These are phyloP conservation scores for Heliconius ismenius DNA, from an alignment of 2,888 invertebrate species.

Conservation along the genomic window DNA sequence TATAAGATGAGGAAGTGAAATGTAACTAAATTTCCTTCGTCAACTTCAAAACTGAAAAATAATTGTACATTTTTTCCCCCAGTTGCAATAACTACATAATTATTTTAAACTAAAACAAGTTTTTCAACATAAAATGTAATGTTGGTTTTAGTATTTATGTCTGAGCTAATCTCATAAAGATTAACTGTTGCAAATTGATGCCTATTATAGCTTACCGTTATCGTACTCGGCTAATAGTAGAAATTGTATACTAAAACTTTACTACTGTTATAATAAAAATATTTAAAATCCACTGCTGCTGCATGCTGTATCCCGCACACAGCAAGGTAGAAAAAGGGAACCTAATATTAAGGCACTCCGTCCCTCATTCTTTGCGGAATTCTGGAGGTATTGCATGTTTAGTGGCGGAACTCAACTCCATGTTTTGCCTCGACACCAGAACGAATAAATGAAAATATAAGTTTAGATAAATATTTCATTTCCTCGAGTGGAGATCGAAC, in stretches of 20 bases:
- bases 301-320: too few species aligned
- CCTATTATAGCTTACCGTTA: constrained; percentile 13
- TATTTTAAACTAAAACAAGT: not conserved
- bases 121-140: constrained; percentile 8
- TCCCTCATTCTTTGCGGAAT: too few species aligned
- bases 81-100: not conserved
- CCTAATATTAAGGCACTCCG: too few species aligned
- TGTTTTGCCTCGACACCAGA: too few species aligned
- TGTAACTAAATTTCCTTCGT: not conserved
- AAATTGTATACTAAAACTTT: not conserved
- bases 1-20: not conserved
- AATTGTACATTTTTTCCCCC: not conserved
- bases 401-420: too few species aligned
- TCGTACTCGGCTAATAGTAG: constrained; percentile 13
- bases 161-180: constrained; percentile 1
- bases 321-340: too few species aligned
- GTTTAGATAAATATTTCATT: too few species aligned
- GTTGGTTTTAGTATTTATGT: not conserved
- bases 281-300: too few species aligned
- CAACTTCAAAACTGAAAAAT: not conserved
- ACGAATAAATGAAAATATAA: too few species aligned
- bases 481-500: too few species aligned
- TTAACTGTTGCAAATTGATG: not conserved
- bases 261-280: not conserved
- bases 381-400: too few species aligned